phyloP scores from a whole-genome alignment of 1,140 invertebrate genomes.

The Harpegnathos saltator region DNA sequence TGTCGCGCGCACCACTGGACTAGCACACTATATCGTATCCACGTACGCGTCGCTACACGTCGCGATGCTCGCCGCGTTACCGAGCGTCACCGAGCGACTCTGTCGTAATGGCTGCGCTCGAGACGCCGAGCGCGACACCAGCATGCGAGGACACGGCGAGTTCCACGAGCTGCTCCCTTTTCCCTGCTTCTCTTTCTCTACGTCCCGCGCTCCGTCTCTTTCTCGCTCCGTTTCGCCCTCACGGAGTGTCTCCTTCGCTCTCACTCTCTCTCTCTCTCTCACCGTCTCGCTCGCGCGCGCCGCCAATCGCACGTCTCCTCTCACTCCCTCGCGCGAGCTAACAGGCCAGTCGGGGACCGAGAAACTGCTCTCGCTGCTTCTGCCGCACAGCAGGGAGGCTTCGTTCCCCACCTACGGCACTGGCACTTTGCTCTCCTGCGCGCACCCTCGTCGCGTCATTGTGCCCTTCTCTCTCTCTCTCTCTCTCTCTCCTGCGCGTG shows the following conservation, averaged over 20 bases:
- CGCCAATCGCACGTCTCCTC: neutral
- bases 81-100: constrained; percentile 65
- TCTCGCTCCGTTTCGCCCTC: constrained; percentile 17
- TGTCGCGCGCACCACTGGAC: constrained; percentile 30
- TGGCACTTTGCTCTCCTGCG: constrained; percentile 60
- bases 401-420: constrained; percentile 61
- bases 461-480: constrained; percentile 60
- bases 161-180: constrained; percentile 68
- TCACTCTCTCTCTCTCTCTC: neutral
- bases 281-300: constrained; percentile 26
- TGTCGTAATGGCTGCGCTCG: constrained; percentile 74
- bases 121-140: constrained; percentile 74
- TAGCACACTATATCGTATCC: constrained; percentile 8
- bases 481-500: too few species aligned
- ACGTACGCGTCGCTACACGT: constrained; percentile 17
- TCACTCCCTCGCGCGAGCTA: constrained; percentile 24
- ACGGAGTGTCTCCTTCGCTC: neutral
- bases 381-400: constrained; percentile 71
- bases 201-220: constrained; percentile 1
- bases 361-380: constrained; percentile 63
- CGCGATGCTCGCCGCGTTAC: neutral
- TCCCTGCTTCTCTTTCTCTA: constrained; percentile 58
- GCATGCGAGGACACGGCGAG: constrained; percentile 71
- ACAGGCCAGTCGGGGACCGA: constrained; percentile 73
- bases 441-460: constrained; percentile 18